Evolutionary conservation across 2,888 invertebrate species (phyloP).

Genomic region (Falcaria lacertinaria): DNA sequence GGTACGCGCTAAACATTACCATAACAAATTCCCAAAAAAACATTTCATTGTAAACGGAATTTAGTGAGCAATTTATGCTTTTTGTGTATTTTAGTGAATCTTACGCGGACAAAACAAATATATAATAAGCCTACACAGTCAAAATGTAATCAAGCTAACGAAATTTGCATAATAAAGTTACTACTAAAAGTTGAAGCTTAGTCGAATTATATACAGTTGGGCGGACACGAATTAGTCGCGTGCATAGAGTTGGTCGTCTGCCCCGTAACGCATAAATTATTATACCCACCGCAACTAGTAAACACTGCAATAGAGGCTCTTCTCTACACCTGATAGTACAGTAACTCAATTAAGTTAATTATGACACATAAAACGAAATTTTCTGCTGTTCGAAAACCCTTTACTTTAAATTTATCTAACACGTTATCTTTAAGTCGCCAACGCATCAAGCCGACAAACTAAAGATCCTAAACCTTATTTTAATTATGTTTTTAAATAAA

Average conservation of each 20-base stretch:
- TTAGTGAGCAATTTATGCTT: no score
- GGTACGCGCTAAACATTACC: no score
- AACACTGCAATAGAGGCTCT: slow-evolving; percentile 28
- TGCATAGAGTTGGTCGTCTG: slow-evolving; percentile 18
- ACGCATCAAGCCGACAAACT: no score
- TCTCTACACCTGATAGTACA: neutral
- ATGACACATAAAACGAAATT: no score
- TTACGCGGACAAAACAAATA: neutral
- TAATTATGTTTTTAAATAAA: no score
- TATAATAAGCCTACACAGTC: no score
- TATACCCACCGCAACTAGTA: slow-evolving; percentile 26
- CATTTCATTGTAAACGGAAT: no score
- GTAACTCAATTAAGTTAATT: slow-evolving; percentile 1
- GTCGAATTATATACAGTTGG: slow-evolving; percentile 1
- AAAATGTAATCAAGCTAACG: neutral
- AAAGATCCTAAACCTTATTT: no score
- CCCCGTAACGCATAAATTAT: slow-evolving; percentile 35
- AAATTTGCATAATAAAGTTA: neutral
- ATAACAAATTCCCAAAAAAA: no score
- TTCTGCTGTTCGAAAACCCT: no score
- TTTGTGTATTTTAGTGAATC: neutral
- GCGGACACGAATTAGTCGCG: slow-evolving; percentile 17
- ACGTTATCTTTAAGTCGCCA: no score
- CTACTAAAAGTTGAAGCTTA: neutral
- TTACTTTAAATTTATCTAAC: no score